These are phyloP conservation scores for Caenorhabditis drosophilae DNA, from an alignment of 2,888 invertebrate genomes.

Conservation along the genomic window DNA sequence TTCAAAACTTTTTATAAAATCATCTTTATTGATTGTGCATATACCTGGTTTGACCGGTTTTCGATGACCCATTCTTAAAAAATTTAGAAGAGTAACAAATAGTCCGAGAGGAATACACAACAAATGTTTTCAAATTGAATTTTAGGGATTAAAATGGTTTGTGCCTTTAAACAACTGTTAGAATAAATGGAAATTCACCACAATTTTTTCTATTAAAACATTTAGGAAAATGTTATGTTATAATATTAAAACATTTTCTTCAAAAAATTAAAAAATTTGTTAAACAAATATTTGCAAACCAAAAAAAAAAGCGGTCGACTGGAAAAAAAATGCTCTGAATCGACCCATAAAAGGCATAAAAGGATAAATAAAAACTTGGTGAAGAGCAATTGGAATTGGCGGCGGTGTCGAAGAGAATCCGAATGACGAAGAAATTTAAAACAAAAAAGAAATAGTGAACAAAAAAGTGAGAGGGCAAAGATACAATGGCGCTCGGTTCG, in stretches of 20 bases:
- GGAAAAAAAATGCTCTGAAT: too few relatives aligned
- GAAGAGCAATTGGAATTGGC: too few relatives aligned
- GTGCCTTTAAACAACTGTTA: neutral
- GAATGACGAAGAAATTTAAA: too few relatives aligned
- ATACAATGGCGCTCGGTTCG: too few relatives aligned
- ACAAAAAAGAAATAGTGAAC: too few relatives aligned
- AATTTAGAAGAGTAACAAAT: neutral
- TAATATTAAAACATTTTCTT: too few relatives aligned
- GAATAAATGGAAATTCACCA: constrained; percentile 1
- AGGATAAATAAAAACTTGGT: too few relatives aligned
- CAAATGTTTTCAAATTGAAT: neutral
- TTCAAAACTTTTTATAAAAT: constrained; percentile 29
- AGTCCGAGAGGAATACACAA: constrained; percentile 1
- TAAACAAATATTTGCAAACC: neutral
- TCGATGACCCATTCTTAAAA: constrained; percentile 5
- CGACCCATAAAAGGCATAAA: too few relatives aligned
- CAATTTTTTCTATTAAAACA: neutral
- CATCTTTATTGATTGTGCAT: constrained; percentile 22
- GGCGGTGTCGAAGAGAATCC: too few relatives aligned
- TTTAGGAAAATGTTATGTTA: too few relatives aligned
- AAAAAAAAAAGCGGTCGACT: constrained; percentile 1
- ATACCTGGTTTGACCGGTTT: constrained; percentile 20
- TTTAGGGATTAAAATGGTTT: neutral
- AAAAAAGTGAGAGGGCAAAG: too few relatives aligned
- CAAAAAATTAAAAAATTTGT: too few relatives aligned